Percentiles rank a stretch among this genome's conserved stretches.
Evolutionary conservation across 1,140 invertebrate genomes (phyloP).

Genomic region (Bombus fervidus): DNA sequence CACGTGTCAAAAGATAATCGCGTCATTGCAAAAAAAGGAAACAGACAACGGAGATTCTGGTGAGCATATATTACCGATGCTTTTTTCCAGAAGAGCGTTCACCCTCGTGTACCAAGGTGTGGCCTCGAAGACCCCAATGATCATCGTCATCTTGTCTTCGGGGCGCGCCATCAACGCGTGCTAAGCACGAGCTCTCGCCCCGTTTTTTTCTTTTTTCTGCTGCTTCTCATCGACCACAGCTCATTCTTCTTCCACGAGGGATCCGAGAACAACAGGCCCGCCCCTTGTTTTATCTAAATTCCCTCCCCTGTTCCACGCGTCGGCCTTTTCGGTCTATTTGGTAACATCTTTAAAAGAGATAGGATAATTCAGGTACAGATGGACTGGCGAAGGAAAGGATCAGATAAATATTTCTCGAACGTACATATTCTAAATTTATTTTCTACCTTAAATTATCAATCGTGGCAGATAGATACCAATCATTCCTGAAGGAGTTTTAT

Average conservation of each 20-base stretch:
- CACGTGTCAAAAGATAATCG: not conserved
- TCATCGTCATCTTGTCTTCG: slow-evolving; percentile 50
- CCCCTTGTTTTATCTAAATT: slow-evolving; percentile 52
- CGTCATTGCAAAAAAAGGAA: not conserved
- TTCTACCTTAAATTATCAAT: too few species aligned
- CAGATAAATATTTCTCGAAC: too few species aligned
- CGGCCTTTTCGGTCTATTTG: slow-evolving; percentile 3
- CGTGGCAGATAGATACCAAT: too few species aligned
- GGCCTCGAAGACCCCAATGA: slow-evolving; percentile 3
- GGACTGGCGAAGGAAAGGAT: not conserved
- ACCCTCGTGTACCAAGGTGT: slow-evolving; percentile 17
- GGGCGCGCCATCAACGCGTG: slow-evolving; percentile 39
- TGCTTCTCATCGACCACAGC: not conserved
- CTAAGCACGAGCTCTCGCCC: slow-evolving; percentile 37
- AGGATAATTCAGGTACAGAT: not conserved
- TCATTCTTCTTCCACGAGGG: slow-evolving; percentile 13
- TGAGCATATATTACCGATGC: slow-evolving; percentile 38
- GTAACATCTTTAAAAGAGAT: slow-evolving; percentile 20
- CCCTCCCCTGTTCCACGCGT: slow-evolving; percentile 10
- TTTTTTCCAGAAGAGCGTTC: not conserved
- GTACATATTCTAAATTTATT: too few species aligned
- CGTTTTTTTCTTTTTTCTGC: not conserved
- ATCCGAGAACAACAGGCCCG: slow-evolving; percentile 11
- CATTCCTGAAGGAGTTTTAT: too few species aligned
- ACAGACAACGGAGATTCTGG: slow-evolving; percentile 9